phyloP scores from a whole-genome alignment of 2,113 vertebrate genomes.

The Protobothrops mucrosquamatus region DNA sequence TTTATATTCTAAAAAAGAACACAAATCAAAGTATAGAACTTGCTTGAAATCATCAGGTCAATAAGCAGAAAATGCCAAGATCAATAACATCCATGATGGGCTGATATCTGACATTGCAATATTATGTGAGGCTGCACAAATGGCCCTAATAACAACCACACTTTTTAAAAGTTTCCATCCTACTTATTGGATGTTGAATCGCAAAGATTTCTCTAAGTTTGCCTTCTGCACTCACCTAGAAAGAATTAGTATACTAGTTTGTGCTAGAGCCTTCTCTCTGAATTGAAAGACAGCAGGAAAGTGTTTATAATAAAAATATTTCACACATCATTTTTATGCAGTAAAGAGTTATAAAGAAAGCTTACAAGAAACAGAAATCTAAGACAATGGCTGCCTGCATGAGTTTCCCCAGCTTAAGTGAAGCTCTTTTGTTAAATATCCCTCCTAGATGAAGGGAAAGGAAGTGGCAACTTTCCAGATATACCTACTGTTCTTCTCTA shows the following conservation, averaged over 20 bases:
- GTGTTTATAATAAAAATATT: neutral
- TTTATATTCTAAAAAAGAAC: constrained; percentile 32
- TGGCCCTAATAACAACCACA: constrained; percentile 32
- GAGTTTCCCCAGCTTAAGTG: neutral
- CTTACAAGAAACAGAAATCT: neutral
- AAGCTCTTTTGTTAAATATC: neutral
- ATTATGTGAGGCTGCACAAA: neutral
- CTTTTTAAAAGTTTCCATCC: constrained; percentile 47
- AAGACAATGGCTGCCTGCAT: neutral
- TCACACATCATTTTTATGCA: neutral
- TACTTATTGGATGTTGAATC: constrained; percentile 15
- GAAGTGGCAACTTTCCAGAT: neutral
- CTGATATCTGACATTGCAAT: neutral
- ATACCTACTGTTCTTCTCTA: neutral
- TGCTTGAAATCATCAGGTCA: constrained; percentile 34
- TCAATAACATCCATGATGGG: neutral
- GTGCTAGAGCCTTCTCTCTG: neutral
- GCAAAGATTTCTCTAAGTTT: neutral
- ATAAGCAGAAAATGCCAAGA: constrained; percentile 27
- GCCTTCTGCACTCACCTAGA: neutral
- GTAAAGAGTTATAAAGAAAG: neutral
- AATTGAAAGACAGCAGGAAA: neutral
- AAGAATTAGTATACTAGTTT: neutral
- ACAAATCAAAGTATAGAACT: constrained; percentile 13
- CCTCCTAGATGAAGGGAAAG: neutral